Percentiles rank a stretch among this genome's conserved stretches.
These are phyloP conservation scores for Drosophila cyrtoloma DNA, from an alignment of 2,888 invertebrate genomes.

Conservation along the genomic window DNA sequence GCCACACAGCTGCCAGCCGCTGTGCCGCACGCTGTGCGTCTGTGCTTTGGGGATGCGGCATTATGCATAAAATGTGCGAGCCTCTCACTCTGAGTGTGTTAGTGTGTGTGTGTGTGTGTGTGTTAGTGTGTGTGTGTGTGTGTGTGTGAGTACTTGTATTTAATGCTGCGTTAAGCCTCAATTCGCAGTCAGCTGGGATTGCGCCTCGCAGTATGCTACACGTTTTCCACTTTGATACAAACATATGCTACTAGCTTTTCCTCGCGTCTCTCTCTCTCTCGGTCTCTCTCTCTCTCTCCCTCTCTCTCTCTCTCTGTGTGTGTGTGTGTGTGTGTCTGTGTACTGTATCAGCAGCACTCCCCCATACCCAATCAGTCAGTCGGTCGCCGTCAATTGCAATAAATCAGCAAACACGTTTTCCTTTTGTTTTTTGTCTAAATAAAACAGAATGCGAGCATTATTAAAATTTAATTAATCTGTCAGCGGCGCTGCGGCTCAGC, in stretches of 20 bases:
- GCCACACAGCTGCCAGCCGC: conserved; percentile 42
- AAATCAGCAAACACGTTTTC: conserved; percentile 34
- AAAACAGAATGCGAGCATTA: conserved; percentile 51
- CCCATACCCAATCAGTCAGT: conserved; percentile 11
- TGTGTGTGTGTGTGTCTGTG: conserved; percentile 30
- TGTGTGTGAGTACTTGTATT: conserved; percentile 53
- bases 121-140: conserved; percentile 5
- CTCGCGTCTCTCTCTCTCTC: not conserved
- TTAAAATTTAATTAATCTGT: conserved; percentile 73
- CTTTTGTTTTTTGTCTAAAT: conserved; percentile 22
- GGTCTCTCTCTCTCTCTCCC: not conserved
- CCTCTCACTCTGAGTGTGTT: not conserved
- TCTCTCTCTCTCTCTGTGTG: conserved; percentile 1
- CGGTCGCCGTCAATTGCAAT: conserved; percentile 48
- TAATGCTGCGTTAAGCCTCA: conserved; percentile 55
- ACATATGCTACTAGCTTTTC: conserved; percentile 58
- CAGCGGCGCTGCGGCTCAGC: conserved; percentile 46
- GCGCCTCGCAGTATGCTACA: conserved; percentile 69
- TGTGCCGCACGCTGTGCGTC: conserved; percentile 48
- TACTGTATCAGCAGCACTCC: conserved; percentile 3
- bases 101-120: not conserved
- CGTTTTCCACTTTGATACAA: conserved; percentile 42
- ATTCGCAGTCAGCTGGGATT: conserved; percentile 75
- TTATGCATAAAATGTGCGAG: conserved; percentile 58
- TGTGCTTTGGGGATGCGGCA: conserved; percentile 48